A percentile compares a stretch with the other conserved stretches of the same genome.
Conservation (phyloP, 1,140 invertebrate genomes). For the Aphelenchoides fujianensis region DNA sequence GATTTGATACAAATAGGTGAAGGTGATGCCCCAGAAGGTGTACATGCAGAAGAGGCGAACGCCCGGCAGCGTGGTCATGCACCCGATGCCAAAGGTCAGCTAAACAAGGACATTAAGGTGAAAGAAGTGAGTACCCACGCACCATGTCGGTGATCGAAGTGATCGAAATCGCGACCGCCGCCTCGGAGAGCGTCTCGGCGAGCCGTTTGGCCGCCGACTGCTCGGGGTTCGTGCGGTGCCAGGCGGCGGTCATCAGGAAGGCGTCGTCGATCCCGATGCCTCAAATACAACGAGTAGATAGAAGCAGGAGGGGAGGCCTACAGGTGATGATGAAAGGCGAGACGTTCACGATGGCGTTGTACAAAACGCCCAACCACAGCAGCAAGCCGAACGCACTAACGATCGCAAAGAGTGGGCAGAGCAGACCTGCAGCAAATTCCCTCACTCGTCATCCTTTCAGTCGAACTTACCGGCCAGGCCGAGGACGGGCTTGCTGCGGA, state of each 20-base stretch:
- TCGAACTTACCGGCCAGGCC: conserved; percentile 71
- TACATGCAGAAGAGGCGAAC: conserved; percentile 65
- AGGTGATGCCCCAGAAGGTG: conserved; percentile 63
- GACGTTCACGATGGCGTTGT: conserved; percentile 88
- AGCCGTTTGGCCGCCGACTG: conserved; percentile 45
- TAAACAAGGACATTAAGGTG: conserved; percentile 29
- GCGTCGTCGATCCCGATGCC: conserved; percentile 67
- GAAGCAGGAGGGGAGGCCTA: conserved; percentile 66
- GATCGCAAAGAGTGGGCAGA: conserved; percentile 84
- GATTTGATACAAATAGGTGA: conserved; percentile 65
- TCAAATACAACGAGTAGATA: conserved; percentile 31
- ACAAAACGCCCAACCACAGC: conserved; percentile 82
- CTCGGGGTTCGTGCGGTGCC: conserved; percentile 61
- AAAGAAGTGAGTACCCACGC: not conserved
- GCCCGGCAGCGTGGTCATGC: conserved; percentile 63
- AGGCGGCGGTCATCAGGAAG: conserved; percentile 66
- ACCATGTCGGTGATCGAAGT: conserved; percentile 66
- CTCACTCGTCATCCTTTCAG: conserved; percentile 1
- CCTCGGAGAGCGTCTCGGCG: conserved; percentile 62
- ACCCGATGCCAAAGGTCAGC: conserved; percentile 66
- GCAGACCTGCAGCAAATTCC: conserved; percentile 69
- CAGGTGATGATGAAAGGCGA: conserved; percentile 91
- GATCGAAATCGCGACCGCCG: conserved; percentile 67
- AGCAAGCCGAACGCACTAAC: conserved; percentile 82
- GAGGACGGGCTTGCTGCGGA: conserved; percentile 82